Evolutionary conservation across 2,888 invertebrate genomes (phyloP), one percentile per base, ranked within the genome.

Genomic region (Hemithea aestivaria): DNA sequence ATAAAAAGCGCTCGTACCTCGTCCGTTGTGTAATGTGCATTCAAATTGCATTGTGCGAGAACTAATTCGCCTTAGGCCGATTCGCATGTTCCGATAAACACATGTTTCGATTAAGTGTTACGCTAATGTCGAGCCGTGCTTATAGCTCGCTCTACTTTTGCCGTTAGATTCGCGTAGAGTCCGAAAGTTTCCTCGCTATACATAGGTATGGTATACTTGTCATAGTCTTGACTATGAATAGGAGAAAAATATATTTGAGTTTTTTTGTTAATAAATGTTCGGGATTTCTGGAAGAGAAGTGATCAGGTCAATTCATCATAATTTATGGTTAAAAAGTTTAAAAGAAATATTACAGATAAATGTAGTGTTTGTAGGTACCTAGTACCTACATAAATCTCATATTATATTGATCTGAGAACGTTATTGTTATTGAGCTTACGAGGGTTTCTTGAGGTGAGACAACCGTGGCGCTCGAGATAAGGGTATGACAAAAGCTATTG

Each of bases 31-130:
- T 85, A 85, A 87, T 85, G 82, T 84, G 84, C 87, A 85, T 85
- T 85, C 84, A 85, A 87, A 87, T 87, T 87, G 87, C 87, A 87
- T 87, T 85, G 85, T 87, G 84, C 84, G 85, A 83, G 82, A 87
- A 83, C 85, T 87, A 85, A 87, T 85, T 85, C 84, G 83, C 82
- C 79, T 83, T 81, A 84, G 83, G 82, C 80, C 73, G 85, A 85
- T 85, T 80, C 81, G 79, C 80, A 77, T 76, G 80, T 81, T 77
- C 74, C 84, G 84, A 84, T 87, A 84, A 85, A 85, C 84, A 84
- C 74, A 84, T 85, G 84, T 77, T 83, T 73, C 82, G 78, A 82
- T 83, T 80, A 80, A 75, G 69, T 72, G 71, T 70, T 73, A 72
- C 75, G 69, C 71, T 73, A 68, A 74, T 73, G 72, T 71, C 57